phyloP scores from a whole-genome alignment of 2,888 invertebrate species.

The Lasioglossum lativentre region DNA sequence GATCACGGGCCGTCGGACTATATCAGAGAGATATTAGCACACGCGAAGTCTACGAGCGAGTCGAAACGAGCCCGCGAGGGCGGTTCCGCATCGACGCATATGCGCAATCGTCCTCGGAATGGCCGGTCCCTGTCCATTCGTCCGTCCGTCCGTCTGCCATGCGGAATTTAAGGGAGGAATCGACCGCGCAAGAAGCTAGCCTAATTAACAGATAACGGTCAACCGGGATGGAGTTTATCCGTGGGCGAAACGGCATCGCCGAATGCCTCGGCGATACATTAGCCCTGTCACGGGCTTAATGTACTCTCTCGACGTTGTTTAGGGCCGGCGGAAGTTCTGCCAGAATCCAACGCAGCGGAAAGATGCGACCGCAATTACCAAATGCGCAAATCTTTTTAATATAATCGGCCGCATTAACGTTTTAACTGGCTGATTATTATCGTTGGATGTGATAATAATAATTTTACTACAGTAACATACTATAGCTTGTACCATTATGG shows the following conservation, averaged over 20 bases:
- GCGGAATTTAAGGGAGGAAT: slow-evolving; percentile 58
- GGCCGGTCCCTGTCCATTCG: neutral
- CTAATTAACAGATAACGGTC: slow-evolving; percentile 73
- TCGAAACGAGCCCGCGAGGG: slow-evolving; percentile 3
- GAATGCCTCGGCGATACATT: slow-evolving; percentile 53
- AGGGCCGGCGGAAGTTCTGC: neutral
- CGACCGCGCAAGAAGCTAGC: slow-evolving; percentile 62
- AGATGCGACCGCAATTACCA: neutral
- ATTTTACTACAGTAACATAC: no score
- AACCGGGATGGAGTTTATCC: slow-evolving; percentile 59
- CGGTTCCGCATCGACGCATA: slow-evolving; percentile 37
- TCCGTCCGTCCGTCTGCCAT: neutral
- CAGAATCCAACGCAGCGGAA: neutral
- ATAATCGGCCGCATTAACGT: neutral
- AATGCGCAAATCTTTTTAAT: neutral
- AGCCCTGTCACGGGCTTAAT: slow-evolving; percentile 32
- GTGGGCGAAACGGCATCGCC: slow-evolving; percentile 30
- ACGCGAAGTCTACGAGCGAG: slow-evolving; percentile 42
- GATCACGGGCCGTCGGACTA: slow-evolving; percentile 42
- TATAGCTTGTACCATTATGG: no score
- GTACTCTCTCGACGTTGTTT: slow-evolving; percentile 34
- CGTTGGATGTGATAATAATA: no score
- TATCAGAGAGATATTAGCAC: slow-evolving; percentile 68
- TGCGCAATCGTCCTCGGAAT: slow-evolving; percentile 22
- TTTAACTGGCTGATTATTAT: neutral